Evolutionary conservation across 2,113 vertebrate genomes (phyloP), one percentile per base, ranked within the genome.

Genomic region (Lepus europaeus): DNA sequence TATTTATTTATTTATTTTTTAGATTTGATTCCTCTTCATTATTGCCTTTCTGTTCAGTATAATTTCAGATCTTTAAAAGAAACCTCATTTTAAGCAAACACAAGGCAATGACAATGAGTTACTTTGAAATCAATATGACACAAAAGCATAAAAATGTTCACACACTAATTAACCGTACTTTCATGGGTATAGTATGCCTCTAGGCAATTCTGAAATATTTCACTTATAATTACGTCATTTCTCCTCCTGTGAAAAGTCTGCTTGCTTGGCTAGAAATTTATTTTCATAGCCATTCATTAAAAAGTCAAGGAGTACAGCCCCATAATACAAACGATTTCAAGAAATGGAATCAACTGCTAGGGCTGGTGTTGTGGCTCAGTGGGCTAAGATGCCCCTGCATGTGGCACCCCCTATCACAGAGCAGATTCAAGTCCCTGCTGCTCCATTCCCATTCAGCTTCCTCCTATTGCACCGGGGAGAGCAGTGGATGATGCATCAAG

Each of bases 271-370:
- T 88, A 77, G 25, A 95, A 80, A 12, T 69, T 70, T 68, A 70
- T 88, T 93, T 88, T 94, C 64, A 81, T 69, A 17, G 77, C 13
- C 10, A 4, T 81, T 95, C 61, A 61, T 83, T 77, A 74, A 89
- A 89, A 90, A 88, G 39, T 33, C 87, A 90, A 80, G 13, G 5
- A 59, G 82, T 72, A 45, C 92, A 45, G 11, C 17, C 76, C 76
- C 76, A 56, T 70, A 80, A 81, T 61, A 31, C 8, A 73, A 85
- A 95, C 66, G 87, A 91, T 45, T 89, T 91, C 53, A 93, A 91
- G 85, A 95, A 92, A 82, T 73, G 4, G 25, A 95, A 87, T 77
- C 87, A 92, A 33, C 49, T 36, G 12, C 69, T 59, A 3, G 56
- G 45, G 56, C 56, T 59, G 13, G 56, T 59, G 56, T 19, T 59